Base-by-base conservation (phyloP, 2,113 vertebrate species). In the Leuciscus idus region DNA sequence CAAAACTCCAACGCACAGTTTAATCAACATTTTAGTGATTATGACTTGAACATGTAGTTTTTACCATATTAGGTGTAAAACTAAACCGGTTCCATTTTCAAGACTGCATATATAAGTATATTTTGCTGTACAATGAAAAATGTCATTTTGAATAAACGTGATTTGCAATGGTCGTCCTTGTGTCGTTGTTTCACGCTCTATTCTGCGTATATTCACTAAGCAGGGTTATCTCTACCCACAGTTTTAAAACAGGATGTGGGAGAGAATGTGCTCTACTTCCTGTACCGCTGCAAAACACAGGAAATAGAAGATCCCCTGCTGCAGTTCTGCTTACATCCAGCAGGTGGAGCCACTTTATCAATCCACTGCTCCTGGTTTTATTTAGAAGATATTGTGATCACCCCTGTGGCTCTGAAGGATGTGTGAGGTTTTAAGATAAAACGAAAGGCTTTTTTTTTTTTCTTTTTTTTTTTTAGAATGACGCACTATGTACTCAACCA, bases 321-420 rank as follows among this genome's bases (percentile, higher is more conserved):
- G 86, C 90, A 90, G 77, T 94, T 70, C 88, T 10, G 11, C 55
- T 0, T 86, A 36, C 85, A 87, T 64, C 93, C 94, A 33, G 94
- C 92, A 93, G 95, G 91, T 91, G 92, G 92, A 90, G 94, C 90
- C 93, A 92, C 92, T 89, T 87, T 88, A 92, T 86, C 90, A 90
- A 86, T 87, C 86, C 73, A 70, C n/a, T 23, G 17, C 55, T 23
- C 55, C 52, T 12, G 12, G 7, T 13, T 46, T 74, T 70, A 6
- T 39, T 74, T 68, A 43, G 30, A 70, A n/a, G 46, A 3, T 13
- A 52, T 28, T 6, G 17, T 48, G 21, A 28, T 72, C n/a, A 36
- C 28, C 15, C 17, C 17, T 48, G 1, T 43, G 66, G 66, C 30
- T 68, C 66, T 36, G 7, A 17, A 33, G 30, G 7, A 68, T 33